These are phyloP conservation scores for Thermophis baileyi DNA, from an alignment of 2,113 vertebrate genomes.

Conservation along the genomic window DNA sequence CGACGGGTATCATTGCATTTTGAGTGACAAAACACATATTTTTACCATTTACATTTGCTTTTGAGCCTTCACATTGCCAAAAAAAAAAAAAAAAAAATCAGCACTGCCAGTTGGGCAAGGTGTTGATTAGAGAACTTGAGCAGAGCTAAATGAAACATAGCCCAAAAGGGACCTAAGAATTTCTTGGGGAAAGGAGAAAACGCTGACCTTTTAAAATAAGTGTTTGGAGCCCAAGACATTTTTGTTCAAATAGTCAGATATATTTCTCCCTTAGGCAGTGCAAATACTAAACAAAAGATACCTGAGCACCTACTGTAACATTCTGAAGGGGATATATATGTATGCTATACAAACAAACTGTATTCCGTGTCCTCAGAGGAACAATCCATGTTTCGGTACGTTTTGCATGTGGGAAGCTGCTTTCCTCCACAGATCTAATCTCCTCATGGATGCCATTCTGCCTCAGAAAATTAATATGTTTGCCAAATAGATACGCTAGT, in stretches of 20 bases:
- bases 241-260: neutral
- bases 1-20: neutral
- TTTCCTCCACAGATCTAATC: neutral
- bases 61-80: neutral
- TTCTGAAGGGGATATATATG: neutral
- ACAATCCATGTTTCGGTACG: neutral
- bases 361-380: neutral
- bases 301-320: neutral
- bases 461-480: neutral
- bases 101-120: neutral
- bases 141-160: neutral
- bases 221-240: neutral
- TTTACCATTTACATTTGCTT: conserved; percentile 9
- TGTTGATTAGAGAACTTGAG: neutral
- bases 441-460: neutral
- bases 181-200: neutral
- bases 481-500: neutral
- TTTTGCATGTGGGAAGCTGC: neutral
- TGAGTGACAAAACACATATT: conserved; percentile 8
- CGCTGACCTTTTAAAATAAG: neutral
- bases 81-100: neutral
- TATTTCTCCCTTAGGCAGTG: neutral
- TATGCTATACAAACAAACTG: neutral
- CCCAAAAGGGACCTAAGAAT: neutral
- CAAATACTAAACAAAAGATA: neutral